phyloP scores from a whole-genome alignment of 2,888 invertebrate genomes.

The Ganaspis brasiliensis region DNA sequence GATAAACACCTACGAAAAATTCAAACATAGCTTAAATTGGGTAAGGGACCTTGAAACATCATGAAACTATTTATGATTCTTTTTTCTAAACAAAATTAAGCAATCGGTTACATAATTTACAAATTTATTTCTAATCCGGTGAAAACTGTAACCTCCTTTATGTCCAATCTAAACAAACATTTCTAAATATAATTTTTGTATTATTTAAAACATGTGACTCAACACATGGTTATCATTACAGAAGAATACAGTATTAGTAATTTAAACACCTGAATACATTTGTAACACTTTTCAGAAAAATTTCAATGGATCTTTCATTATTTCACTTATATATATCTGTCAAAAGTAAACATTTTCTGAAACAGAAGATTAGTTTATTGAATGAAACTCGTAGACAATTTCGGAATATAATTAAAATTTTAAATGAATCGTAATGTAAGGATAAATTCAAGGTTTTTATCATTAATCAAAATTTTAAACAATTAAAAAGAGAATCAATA shows the following conservation, averaged over 20 bases:
- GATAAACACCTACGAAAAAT: not conserved
- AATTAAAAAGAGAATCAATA: too few species aligned
- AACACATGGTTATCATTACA: not conserved
- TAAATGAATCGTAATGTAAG: too few species aligned
- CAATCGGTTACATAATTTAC: not conserved
- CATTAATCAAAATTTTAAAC: too few species aligned
- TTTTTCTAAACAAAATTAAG: not conserved
- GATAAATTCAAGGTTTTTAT: too few species aligned
- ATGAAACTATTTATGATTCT: not conserved
- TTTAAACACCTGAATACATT: not conserved
- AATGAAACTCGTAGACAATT: too few species aligned
- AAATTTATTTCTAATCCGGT: not conserved
- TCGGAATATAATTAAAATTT: too few species aligned
- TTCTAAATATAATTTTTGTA: not conserved
- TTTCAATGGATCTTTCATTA: not conserved
- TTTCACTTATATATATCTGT: not conserved
- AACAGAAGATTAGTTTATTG: too few species aligned
- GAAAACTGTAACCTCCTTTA: not conserved
- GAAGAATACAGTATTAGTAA: not conserved
- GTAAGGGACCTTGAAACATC: not conserved
- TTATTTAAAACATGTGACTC: conserved; percentile 4
- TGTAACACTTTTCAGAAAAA: not conserved
- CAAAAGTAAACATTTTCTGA: not conserved
- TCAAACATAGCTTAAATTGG: not conserved
- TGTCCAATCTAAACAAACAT: not conserved